A percentile compares a stretch with the other conserved stretches of the same genome.
phyloP scores from a whole-genome alignment of 1,140 invertebrate species.

The Amyelois transitella region DNA sequence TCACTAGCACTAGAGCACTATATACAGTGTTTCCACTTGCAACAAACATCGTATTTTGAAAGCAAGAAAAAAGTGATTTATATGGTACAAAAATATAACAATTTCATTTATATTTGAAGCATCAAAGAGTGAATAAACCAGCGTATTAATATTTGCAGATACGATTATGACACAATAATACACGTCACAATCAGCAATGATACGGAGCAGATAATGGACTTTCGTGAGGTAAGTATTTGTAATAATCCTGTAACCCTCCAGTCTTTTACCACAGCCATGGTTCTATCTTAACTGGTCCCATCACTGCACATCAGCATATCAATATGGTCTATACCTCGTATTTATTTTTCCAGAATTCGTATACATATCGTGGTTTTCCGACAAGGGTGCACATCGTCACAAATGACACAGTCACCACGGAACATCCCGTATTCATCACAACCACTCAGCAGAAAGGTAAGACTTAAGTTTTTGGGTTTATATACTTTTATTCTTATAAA shows the following conservation, averaged over 20 bases:
- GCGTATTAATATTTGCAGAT: constrained; percentile 18
- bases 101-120: too few relatives aligned
- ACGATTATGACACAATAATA: constrained; percentile 32
- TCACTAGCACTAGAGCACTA: too few relatives aligned
- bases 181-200: constrained; percentile 34
- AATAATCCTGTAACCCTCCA: too few relatives aligned
- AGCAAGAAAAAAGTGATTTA: too few relatives aligned
- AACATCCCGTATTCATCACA: constrained; percentile 50
- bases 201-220: constrained; percentile 47
- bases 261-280: too few relatives aligned
- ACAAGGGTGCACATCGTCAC: constrained; percentile 47
- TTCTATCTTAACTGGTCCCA: too few relatives aligned
- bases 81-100: too few relatives aligned
- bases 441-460: constrained; percentile 57
- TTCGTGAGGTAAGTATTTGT: constrained; percentile 45
- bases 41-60: too few relatives aligned
- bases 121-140: too few relatives aligned
- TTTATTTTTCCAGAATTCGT: constrained; percentile 23
- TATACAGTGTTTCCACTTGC: too few relatives aligned
- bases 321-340: neutral
- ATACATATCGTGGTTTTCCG: constrained; percentile 32
- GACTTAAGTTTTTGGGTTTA: neutral
- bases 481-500: too few relatives aligned
- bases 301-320: too few relatives aligned
- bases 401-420: constrained; percentile 27